phyloP scores from a whole-genome alignment of 2,797 vertebrate genomes.

The Sandelia bainsii region DNA sequence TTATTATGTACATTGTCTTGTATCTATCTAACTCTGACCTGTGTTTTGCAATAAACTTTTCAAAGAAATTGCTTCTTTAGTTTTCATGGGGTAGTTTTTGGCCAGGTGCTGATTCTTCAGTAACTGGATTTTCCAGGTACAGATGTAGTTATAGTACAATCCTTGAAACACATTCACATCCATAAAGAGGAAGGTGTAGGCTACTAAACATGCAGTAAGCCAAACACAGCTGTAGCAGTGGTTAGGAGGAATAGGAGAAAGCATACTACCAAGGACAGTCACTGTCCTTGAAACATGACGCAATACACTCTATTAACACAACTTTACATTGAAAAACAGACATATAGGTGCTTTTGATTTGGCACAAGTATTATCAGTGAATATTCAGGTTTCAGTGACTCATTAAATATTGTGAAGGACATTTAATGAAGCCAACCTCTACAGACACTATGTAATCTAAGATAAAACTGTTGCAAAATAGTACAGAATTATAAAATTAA shows the following conservation, averaged over 20 bases:
- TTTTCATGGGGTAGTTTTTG: too few relatives aligned
- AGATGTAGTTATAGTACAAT: too few relatives aligned
- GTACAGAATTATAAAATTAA: background rate
- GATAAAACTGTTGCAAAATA: background rate
- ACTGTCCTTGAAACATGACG: background rate
- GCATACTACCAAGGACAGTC: background rate
- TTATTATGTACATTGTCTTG: too few relatives aligned
- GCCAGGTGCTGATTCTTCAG: too few relatives aligned
- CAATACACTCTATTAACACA: background rate
- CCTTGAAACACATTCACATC: too few relatives aligned
- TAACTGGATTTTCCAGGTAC: too few relatives aligned
- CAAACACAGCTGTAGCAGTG: background rate
- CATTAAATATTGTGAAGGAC: background rate
- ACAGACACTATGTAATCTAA: too few relatives aligned
- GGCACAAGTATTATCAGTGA: background rate
- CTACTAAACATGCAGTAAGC: background rate
- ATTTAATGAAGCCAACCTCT: background rate
- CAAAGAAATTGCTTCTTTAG: too few relatives aligned
- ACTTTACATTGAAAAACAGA: background rate
- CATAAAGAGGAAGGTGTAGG: background rate
- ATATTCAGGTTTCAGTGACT: background rate
- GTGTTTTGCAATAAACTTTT: too few relatives aligned
- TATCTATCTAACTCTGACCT: too few relatives aligned
- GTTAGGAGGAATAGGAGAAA: background rate
- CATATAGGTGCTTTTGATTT: background rate